Evolutionary conservation across 2,888 invertebrate species (phyloP).

Genomic region (Leptogaster cylindrica): DNA sequence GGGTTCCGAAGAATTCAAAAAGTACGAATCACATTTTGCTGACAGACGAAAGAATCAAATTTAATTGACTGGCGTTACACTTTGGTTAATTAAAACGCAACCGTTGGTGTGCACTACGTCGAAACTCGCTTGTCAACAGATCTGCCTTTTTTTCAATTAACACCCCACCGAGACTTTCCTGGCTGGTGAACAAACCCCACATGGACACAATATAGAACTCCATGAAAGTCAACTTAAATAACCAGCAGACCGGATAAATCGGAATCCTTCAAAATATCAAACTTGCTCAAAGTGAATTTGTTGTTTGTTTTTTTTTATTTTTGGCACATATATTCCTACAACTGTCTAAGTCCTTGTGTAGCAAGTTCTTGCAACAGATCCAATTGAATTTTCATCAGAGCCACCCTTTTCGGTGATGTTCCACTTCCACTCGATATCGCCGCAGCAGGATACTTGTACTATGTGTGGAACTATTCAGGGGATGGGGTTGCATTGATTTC

Average conservation of each 20-base stretch:
- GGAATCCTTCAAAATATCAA: slow-evolving; percentile 38
- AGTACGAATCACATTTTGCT: no score
- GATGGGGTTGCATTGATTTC: slow-evolving; percentile 33
- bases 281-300: slow-evolving; percentile 33
- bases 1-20: no score
- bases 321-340: slow-evolving; percentile 15
- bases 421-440: not conserved
- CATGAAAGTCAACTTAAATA: slow-evolving; percentile 31
- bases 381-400: slow-evolving; percentile 38
- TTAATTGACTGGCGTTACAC: slow-evolving; percentile 10
- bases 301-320: no score
- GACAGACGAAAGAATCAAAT: not conserved
- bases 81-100: slow-evolving; percentile 29
- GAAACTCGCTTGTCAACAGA: slow-evolving; percentile 22
- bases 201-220: slow-evolving; percentile 10
- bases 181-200: not conserved
- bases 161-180: slow-evolving; percentile 16
- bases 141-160: slow-evolving; percentile 33
- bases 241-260: slow-evolving; percentile 34
- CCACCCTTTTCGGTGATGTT: not conserved
- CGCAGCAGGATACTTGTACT: no score
- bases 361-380: slow-evolving; percentile 32
- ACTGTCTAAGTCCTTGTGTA: slow-evolving; percentile 1
- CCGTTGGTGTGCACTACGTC: not conserved
- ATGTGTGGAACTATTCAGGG: not conserved